These are phyloP conservation scores for Myiozetetes cayanensis DNA, from an alignment of 2,113 vertebrate species.

Conservation along the genomic window DNA sequence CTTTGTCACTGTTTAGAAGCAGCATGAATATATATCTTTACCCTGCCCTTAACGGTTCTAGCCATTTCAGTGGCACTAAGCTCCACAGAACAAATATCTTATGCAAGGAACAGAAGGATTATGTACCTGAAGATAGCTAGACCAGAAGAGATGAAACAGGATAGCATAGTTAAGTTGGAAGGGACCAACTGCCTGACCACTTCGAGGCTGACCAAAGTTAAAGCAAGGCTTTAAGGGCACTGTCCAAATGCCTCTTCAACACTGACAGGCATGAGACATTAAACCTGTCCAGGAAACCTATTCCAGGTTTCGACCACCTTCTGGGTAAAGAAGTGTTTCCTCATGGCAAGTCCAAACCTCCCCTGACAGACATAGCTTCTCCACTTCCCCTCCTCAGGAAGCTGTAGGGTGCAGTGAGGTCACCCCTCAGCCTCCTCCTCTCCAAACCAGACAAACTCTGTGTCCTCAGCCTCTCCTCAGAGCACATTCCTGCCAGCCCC, in stretches of 20 bases:
- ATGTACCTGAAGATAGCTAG: background rate
- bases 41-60: accelerated
- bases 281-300: background rate
- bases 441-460: background rate
- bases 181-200: background rate
- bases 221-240: background rate
- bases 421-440: background rate
- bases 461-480: background rate
- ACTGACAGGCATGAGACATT: accelerated
- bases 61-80: background rate
- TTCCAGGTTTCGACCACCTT: background rate
- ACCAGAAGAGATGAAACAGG: background rate
- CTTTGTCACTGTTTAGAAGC: background rate
- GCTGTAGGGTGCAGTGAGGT: background rate
- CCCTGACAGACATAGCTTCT: background rate
- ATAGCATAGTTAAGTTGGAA: background rate
- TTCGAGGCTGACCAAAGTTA: background rate
- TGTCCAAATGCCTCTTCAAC: background rate
- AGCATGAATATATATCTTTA: accelerated
- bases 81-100: background rate
- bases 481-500: background rate
- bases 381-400: background rate
- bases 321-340: background rate
- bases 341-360: background rate
- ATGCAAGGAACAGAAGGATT: background rate